Conservation (phyloP, 2,888 invertebrate species). For the Phorcus lineatus region DNA sequence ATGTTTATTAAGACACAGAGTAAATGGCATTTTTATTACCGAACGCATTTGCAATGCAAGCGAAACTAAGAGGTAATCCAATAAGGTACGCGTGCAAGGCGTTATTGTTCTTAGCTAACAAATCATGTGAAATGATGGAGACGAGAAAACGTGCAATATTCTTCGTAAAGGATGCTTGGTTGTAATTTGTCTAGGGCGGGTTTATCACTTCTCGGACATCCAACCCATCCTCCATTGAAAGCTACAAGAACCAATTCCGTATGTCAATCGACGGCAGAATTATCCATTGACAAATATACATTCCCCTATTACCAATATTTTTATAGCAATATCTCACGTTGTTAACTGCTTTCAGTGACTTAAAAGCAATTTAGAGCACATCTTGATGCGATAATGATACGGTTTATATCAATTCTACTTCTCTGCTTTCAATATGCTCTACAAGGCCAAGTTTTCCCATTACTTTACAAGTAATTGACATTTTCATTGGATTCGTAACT, state of each 20-base stretch:
- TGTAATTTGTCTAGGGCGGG: too few species aligned
- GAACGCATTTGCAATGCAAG: conserved; percentile 16
- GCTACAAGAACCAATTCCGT: not conserved
- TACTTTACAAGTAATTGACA: too few species aligned
- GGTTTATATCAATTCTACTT: not conserved
- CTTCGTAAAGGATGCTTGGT: too few species aligned
- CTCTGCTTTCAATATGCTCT: too few species aligned
- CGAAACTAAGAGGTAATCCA: conserved; percentile 12
- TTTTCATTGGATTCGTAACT: too few species aligned
- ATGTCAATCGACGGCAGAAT: not conserved
- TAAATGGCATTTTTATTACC: conserved; percentile 26
- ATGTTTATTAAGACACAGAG: conserved; percentile 22
- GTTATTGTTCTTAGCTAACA: conserved; percentile 19
- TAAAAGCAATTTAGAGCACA: not conserved
- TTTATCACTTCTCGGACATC: too few species aligned
- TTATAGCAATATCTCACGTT: not conserved
- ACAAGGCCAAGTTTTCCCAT: not conserved
- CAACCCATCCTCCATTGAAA: too few species aligned
- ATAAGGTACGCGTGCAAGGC: conserved; percentile 19
- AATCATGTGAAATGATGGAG: not conserved
- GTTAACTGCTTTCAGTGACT: not conserved
- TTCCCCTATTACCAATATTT: conserved; percentile 3
- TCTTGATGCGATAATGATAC: not conserved
- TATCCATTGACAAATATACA: conserved; percentile 22
- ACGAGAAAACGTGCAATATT: too few species aligned